These are phyloP conservation scores for Pyrocoelia pectoralis DNA, from an alignment of 2,888 invertebrate species.

Conservation along the genomic window DNA sequence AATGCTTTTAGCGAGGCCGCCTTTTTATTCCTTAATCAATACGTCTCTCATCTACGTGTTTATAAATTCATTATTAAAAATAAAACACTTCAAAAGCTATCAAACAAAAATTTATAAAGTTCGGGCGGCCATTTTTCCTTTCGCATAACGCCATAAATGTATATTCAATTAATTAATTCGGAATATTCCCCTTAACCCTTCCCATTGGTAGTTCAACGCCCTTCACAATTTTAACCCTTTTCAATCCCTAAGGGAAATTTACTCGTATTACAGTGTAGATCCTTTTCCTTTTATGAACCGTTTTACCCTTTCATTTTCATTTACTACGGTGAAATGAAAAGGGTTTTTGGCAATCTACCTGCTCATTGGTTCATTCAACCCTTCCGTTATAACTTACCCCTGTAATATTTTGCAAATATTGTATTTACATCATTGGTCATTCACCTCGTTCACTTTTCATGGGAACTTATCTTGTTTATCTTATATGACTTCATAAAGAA, in stretches of 20 bases:
- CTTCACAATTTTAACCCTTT: constrained; percentile 37
- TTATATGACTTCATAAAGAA: constrained; percentile 15
- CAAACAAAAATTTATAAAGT: constrained; percentile 3
- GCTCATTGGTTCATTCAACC: constrained; percentile 43
- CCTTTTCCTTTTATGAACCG: constrained; percentile 32
- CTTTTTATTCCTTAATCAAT: constrained; percentile 26
- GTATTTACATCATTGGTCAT: constrained; percentile 43
- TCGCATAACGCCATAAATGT: constrained; percentile 16
- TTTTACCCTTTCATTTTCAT: constrained; percentile 46
- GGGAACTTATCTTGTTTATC: constrained; percentile 23
- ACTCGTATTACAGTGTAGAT: constrained; percentile 18
- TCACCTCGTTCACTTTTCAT: constrained; percentile 43
- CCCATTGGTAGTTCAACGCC: constrained; percentile 45
- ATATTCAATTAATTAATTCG: constrained; percentile 43
- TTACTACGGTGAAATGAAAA: constrained; percentile 41
- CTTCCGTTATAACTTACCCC: constrained; percentile 35
- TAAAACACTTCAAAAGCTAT: constrained; percentile 8
- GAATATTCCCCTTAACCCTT: constrained; percentile 46
- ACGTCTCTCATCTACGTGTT: constrained; percentile 16
- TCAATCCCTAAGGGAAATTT: constrained; percentile 24
- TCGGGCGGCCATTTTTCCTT: constrained; percentile 20
- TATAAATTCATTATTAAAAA: constrained; percentile 29
- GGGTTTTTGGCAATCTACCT: constrained; percentile 46
- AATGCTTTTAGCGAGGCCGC: constrained; percentile 45
- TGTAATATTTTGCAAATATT: constrained; percentile 33